Conservation (phyloP, 1,140 invertebrate species). For the Oedothorax gibbosus region DNA sequence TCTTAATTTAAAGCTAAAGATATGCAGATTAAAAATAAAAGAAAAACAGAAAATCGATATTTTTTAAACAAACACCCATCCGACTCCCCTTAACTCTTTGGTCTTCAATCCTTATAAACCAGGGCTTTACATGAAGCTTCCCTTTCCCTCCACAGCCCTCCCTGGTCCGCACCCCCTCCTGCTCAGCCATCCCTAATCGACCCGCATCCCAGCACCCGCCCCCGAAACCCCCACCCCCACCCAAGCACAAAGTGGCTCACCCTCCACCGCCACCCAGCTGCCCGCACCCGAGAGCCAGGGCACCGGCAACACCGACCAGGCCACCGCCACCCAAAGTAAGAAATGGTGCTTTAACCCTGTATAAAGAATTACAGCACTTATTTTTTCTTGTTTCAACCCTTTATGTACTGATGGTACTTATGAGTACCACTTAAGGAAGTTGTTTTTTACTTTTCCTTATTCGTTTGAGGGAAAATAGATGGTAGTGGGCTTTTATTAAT, state of each 20-base stretch:
- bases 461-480: no score
- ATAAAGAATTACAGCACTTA: neutral
- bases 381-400: neutral
- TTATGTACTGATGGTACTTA: no score
- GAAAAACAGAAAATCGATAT: no score
- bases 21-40: no score
- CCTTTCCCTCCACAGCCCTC: conserved; percentile 12
- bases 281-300: neutral
- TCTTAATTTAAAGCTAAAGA: no score
- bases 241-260: conserved; percentile 34
- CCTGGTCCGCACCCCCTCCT: conserved; percentile 38
- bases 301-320: conserved; percentile 21
- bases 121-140: no score
- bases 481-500: no score
- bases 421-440: no score
- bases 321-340: conserved; percentile 56
- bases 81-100: no score
- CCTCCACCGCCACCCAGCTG: conserved; percentile 38
- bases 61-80: no score
- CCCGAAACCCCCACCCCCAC: conserved; percentile 54
- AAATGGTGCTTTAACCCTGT: neutral
- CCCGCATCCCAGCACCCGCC: neutral
- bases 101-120: no score
- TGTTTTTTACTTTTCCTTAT: neutral
- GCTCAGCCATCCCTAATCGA: conserved; percentile 36